phyloP scores from a whole-genome alignment of 2,888 invertebrate genomes.

The Habroteleia sp. region DNA sequence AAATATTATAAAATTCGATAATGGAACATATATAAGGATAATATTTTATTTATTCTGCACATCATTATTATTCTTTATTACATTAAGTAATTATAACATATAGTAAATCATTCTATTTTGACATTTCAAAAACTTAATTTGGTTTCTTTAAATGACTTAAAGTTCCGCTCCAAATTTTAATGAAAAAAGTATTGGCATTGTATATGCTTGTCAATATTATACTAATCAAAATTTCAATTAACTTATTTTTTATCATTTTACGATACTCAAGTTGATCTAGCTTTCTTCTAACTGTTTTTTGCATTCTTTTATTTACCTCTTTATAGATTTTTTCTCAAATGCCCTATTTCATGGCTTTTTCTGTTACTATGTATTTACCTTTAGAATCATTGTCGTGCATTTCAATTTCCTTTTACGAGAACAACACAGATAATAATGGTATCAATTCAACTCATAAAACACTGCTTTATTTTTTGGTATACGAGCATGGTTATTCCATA shows the following conservation, averaged over 20 bases:
- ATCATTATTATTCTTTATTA: too few relatives aligned
- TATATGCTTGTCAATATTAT: too few relatives aligned
- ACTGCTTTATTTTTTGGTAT: slow-evolving; percentile 20
- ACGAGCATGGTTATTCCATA: slow-evolving; percentile 13
- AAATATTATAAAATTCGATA: too few relatives aligned
- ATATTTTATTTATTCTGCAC: too few relatives aligned
- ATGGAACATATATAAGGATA: too few relatives aligned
- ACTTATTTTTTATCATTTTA: slow-evolving; percentile 28
- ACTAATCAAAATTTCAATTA: slow-evolving; percentile 46
- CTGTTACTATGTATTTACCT: slow-evolving; percentile 42
- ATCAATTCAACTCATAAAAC: slow-evolving; percentile 50
- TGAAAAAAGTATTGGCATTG: too few relatives aligned
- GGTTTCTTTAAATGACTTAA: too few relatives aligned
- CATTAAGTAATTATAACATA: too few relatives aligned
- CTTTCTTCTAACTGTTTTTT: slow-evolving; percentile 19
- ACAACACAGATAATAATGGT: slow-evolving; percentile 34
- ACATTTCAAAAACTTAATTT: too few relatives aligned
- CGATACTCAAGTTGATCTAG: slow-evolving; percentile 9
- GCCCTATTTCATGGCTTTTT: slow-evolving; percentile 5
- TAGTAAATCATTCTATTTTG: too few relatives aligned
- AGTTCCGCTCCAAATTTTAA: too few relatives aligned
- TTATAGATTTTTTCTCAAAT: slow-evolving; percentile 15
- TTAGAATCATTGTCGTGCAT: slow-evolving; percentile 46
- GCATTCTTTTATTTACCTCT: slow-evolving; percentile 28
- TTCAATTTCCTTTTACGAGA: slow-evolving; percentile 55